Evolutionary conservation across 2,113 vertebrate genomes (phyloP), one percentile per base, ranked within the genome.

Genomic region (Hiodon tergisus): DNA sequence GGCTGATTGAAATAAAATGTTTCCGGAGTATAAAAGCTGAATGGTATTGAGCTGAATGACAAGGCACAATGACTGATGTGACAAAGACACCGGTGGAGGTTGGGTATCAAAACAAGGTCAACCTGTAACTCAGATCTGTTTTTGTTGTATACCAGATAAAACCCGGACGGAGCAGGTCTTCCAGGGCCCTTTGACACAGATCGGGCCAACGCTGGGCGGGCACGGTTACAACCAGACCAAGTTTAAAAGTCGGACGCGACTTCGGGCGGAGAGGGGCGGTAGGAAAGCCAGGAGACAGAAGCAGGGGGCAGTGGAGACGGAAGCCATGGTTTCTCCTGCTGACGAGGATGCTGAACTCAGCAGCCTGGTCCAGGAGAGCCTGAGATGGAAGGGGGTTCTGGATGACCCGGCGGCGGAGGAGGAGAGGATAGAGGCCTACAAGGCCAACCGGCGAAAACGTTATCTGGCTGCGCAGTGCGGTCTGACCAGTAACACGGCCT

Each of bases 331-430:
- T 68, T 48, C 6, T 71, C 68, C 0, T 0, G 50, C 0, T 46
- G 73, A 61, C 51, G 60, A 16, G 14, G 84, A 78, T 9, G 77
- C 78, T 67, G 70, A 0, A 50, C 80, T 82, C 53, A 71, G 81
- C 0, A 78, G 48, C 10, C 74, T 67, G 76, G 46, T 83, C 67
- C 84, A 87, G 0, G 75, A 91, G 54, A 93, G 88, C 50, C 89
- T 93, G 63, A 78, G 89, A 0, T 93, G 92, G 93, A 88, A 89
- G 0, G 87, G 91, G 6, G 9, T 86, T 54, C 85, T 89, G 11
- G 67, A 88, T 0, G 89, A 93, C 75, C 89, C 91, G 0, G 60
- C 46, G 31, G 90, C 89, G 0, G 92, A 93, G 69, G 77, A 84
- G 57, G 86, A 92, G 69, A 86, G 91, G 78, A 88, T 92, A 58